A percentile compares a stretch with the other conserved stretches of the same genome.
phyloP scores from a whole-genome alignment of 2,113 vertebrate species.

The Alaudala cheleensis region DNA sequence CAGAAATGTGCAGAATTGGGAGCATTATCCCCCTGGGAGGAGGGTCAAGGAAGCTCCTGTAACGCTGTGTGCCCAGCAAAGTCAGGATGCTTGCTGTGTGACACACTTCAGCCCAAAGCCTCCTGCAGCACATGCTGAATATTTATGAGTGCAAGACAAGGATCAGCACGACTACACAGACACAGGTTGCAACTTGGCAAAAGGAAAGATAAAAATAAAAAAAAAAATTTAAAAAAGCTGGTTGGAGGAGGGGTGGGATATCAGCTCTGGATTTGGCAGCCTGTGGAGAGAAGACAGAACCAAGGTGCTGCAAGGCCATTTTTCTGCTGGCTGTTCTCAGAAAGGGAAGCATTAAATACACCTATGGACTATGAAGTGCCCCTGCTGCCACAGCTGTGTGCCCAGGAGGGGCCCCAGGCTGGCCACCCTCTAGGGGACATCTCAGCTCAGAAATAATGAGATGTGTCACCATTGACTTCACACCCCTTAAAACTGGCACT shows the following conservation, averaged over 20 bases:
- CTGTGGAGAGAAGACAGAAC: neutral
- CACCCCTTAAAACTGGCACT: neutral
- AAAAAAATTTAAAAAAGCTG: too few relatives aligned
- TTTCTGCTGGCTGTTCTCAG: neutral
- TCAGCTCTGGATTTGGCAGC: neutral
- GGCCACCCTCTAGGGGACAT: neutral
- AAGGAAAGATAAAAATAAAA: neutral
- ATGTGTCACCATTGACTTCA: neutral
- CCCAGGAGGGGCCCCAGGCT: neutral
- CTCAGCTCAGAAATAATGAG: neutral
- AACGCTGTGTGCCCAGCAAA: neutral
- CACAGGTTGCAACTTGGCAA: neutral
- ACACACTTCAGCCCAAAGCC: constrained; percentile 4
- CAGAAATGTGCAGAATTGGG: rapidly evolving
- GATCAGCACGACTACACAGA: constrained; percentile 21
- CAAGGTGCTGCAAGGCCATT: neutral
- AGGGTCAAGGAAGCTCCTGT: constrained; percentile 1
- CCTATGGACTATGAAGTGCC: neutral
- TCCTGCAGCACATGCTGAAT: constrained; percentile 21
- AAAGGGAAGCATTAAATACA: neutral
- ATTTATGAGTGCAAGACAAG: constrained; percentile 49
- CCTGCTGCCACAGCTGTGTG: neutral
- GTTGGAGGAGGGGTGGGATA: neutral
- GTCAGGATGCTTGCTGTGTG: neutral
- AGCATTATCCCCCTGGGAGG: neutral